These are phyloP conservation scores for Myrmecobius fasciatus DNA, from an alignment of 2,113 vertebrate species.

Conservation along the genomic window DNA sequence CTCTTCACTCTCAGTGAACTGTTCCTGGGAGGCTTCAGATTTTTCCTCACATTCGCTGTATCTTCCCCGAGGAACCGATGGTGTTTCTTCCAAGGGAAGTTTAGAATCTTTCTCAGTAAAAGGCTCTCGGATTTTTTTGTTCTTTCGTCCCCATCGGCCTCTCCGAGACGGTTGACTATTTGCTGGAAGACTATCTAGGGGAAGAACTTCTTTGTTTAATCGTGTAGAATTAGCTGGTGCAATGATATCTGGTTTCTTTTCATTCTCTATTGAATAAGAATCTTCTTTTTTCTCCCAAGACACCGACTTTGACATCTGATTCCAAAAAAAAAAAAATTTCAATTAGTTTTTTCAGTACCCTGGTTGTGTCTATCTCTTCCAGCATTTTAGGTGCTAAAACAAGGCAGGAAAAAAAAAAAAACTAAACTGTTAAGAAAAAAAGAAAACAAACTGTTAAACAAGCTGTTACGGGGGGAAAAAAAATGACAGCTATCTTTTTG, in stretches of 20 bases:
- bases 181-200: slow-evolving; percentile 84
- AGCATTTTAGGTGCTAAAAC: slow-evolving; percentile 26
- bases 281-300: slow-evolving; percentile 86
- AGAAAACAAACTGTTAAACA: not conserved
- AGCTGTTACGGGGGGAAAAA: not conserved
- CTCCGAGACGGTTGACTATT: slow-evolving; percentile 86
- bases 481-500: not conserved
- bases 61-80: slow-evolving; percentile 77
- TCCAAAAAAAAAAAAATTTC: slow-evolving; percentile 63
- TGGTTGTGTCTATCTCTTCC: slow-evolving; percentile 6
- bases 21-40: slow-evolving; percentile 76
- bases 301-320: slow-evolving; percentile 81
- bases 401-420: not conserved
- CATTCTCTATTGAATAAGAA: slow-evolving; percentile 82
- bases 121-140: slow-evolving; percentile 88
- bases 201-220: slow-evolving; percentile 81
- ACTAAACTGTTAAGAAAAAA: slow-evolving; percentile 34
- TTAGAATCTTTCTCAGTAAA: slow-evolving; percentile 85
- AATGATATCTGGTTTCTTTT: slow-evolving; percentile 84
- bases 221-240: slow-evolving; percentile 77
- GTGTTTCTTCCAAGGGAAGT: slow-evolving; percentile 78
- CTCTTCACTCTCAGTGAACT: slow-evolving; percentile 77
- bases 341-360: slow-evolving; percentile 57
- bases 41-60: slow-evolving; percentile 84
- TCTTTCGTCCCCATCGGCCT: slow-evolving; percentile 91